Evolutionary conservation across 1,140 invertebrate species (phyloP), one percentile per base, ranked within the genome.

Genomic region (Tachypleus tridentatus): DNA sequence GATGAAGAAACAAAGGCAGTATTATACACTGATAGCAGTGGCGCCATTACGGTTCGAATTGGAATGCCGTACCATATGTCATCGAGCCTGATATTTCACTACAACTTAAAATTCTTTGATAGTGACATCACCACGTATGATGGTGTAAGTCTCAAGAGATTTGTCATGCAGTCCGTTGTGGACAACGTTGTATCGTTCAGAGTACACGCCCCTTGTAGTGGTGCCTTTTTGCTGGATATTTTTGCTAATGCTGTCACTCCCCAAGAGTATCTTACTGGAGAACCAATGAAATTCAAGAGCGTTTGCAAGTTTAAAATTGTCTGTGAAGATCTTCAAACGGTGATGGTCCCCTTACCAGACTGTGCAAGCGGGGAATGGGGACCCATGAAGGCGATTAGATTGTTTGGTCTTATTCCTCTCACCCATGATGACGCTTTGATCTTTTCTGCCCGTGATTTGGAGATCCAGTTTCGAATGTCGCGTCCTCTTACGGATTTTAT

Each of bases 311-410:
- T 98, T 74, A 97, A 97, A 73, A 97, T 98, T 66, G 86, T 90
- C 58, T 98, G 95, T 75, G 88, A 92, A 68, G 89, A 92, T 71
- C 79, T 98, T 61, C 89, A 92, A 74, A 94, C 91, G 47, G 93
- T 97, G 4, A 85, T 85, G 74, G 93, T 98, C 11, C 95, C 97
- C 0, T 78, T 99, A 67, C 97, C 97, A 4, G 94, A 98, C 76
- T 99, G 96, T 76, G 96, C 95, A 5, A 93, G 91, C 69, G 96
- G 96, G 3, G 96, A 98, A 81, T 99, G 96, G 96, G 96, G 97
- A 10, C 96, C 96, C 7, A 93, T 91, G 51, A 99, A 99, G 78
- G 96, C 94, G 0, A 93, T 87, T 29, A 83, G 97, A 65, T 80
- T 87, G 29, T 87, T 87, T 74, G 83, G 82, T 5, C 75, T 87